Conservation (phyloP, 2,797 vertebrate species). For the Lacerta bilineata region DNA sequence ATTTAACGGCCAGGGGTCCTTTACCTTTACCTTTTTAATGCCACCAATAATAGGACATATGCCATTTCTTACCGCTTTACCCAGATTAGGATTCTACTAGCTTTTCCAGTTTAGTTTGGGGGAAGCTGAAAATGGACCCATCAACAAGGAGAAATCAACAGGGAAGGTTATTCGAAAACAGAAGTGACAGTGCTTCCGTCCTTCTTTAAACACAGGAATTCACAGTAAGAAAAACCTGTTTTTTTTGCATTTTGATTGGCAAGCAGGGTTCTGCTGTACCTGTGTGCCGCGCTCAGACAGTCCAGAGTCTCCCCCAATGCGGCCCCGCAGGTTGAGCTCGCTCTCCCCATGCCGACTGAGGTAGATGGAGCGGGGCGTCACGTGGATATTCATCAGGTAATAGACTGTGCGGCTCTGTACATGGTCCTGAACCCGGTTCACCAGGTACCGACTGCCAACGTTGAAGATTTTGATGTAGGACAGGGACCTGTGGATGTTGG, state of each 20-base stretch:
- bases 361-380: conserved; percentile 91
- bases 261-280: conserved; percentile 70
- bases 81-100: too few species aligned
- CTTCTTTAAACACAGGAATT: neutral
- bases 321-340: conserved; percentile 88
- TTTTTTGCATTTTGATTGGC: neutral
- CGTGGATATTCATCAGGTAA: conserved; percentile 96
- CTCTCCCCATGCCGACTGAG: conserved; percentile 93
- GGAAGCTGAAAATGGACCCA: too few species aligned
- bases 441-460: conserved; percentile 90
- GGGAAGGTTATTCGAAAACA: too few species aligned
- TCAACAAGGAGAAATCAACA: too few species aligned
- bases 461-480: conserved; percentile 97
- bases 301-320: conserved; percentile 90
- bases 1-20: too few species aligned
- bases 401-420: conserved; percentile 93
- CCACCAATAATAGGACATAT: too few species aligned
- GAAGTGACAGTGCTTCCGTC: neutral
- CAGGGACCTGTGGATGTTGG: conserved; percentile 78
- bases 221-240: neutral
- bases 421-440: conserved; percentile 92
- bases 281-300: conserved; percentile 83
- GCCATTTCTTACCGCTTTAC: too few species aligned
- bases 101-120: too few species aligned
- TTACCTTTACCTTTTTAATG: too few species aligned